Evolutionary conservation across 2,888 invertebrate species (phyloP).

Genomic region (Pseudococcus longispinus): DNA sequence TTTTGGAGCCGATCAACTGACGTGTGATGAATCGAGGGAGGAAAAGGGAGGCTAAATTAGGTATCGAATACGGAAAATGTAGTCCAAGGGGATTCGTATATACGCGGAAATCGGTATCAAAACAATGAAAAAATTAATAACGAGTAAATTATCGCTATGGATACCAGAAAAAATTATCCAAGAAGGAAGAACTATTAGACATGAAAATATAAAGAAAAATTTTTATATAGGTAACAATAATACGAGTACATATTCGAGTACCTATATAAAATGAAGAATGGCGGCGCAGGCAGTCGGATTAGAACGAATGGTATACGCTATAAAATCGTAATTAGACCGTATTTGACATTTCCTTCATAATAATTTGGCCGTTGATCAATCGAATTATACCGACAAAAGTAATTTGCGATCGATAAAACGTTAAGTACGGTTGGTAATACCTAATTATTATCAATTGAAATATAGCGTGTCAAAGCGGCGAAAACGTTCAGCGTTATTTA

Average conservation of each 20-base stretch:
- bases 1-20: too few species aligned
- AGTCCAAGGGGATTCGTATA: not conserved
- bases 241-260: not conserved
- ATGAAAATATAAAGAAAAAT: not conserved
- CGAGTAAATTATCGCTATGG: not conserved
- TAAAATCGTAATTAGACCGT: constrained; percentile 50
- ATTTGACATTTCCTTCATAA: constrained; percentile 32
- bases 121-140: not conserved
- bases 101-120: not conserved
- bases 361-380: constrained; percentile 38
- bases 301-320: constrained; percentile 18
- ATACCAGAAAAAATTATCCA: not conserved
- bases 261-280: not conserved
- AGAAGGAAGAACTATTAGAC: not conserved
- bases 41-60: not conserved
- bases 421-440: constrained; percentile 43
- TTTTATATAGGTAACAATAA: not conserved
- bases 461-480: constrained; percentile 51
- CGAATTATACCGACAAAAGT: constrained; percentile 53
- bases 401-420: constrained; percentile 53
- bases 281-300: not conserved
- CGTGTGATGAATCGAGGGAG: not conserved
- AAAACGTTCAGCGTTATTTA: constrained; percentile 47
- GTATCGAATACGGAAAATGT: not conserved
- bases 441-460: constrained; percentile 54